Percentiles rank a stretch among this genome's conserved stretches.
phyloP scores from a whole-genome alignment of 2,113 vertebrate species.

The Amphiprion ocellaris region DNA sequence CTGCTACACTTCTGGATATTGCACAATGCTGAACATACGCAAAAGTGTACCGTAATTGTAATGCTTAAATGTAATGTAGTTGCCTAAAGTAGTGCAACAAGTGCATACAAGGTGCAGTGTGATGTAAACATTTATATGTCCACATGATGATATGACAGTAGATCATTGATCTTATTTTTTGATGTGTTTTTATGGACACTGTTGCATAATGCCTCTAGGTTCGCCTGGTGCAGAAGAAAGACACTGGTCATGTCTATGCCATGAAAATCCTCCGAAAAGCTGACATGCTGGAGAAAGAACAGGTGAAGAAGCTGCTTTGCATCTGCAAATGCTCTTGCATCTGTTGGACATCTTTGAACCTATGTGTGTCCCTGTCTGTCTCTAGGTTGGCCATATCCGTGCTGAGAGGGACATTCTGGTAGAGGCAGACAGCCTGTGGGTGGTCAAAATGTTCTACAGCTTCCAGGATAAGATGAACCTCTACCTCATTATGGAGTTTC shows the following conservation, averaged over 20 bases:
- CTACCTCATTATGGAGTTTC: conserved; percentile 99
- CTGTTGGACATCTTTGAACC: background rate
- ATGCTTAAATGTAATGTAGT: no score
- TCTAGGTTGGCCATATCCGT: conserved; percentile 96
- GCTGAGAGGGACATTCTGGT: conserved; percentile 98
- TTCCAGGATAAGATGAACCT: conserved; percentile 99
- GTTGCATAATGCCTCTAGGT: conserved; percentile 83
- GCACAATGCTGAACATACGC: no score
- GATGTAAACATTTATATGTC: no score
- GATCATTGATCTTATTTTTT: no score
- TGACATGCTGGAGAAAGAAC: conserved; percentile 99
- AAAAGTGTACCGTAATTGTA: no score
- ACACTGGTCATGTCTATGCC: conserved; percentile 97
- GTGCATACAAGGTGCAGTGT: no score
- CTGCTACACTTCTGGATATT: no score
- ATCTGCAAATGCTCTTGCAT: no score
- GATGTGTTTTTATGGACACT: background rate
- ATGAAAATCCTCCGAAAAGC: conserved; percentile 99
- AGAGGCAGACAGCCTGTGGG: conserved; percentile 98
- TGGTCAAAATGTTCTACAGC: conserved; percentile 99
- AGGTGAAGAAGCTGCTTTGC: conserved; percentile 81
- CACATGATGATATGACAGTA: no score
- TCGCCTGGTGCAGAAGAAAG: conserved; percentile 98
- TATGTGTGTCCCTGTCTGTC: background rate
- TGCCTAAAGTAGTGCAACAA: no score